Evolutionary conservation across 2,113 vertebrate genomes (phyloP).

Genomic region (Pycnonotus jocosus): DNA sequence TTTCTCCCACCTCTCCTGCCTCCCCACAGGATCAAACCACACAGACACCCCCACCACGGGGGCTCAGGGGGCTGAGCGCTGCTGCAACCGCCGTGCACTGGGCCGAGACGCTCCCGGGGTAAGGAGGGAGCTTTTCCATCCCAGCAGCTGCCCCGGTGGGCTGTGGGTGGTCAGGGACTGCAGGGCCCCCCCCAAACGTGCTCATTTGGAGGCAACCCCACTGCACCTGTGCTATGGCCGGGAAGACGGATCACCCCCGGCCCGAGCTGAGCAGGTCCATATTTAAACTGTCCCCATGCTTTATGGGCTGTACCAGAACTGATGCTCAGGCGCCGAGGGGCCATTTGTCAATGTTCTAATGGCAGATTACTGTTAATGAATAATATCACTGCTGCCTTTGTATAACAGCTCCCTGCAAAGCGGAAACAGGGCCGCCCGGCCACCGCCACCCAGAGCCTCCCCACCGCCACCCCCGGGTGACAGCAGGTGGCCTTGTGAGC

Average conservation of each 20-base stretch:
- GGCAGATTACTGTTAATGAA: slow-evolving; percentile 93
- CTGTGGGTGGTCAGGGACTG: not conserved
- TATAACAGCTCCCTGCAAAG: slow-evolving; percentile 47
- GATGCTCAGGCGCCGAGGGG: slow-evolving; percentile 73
- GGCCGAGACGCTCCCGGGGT: rapidly evolving
- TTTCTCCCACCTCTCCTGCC: too few species aligned
- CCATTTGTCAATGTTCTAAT: slow-evolving; percentile 92
- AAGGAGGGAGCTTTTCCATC: not conserved
- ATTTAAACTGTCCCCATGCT: slow-evolving; percentile 94
- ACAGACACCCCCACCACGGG: rapidly evolving
- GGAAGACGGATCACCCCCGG: slow-evolving; percentile 83
- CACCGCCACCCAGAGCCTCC: not conserved
- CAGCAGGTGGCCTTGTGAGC: not conserved
- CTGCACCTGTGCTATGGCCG: slow-evolving; percentile 59
- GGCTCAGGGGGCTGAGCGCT: rapidly evolving
- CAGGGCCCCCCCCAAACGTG: not conserved
- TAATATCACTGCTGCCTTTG: slow-evolving; percentile 73
- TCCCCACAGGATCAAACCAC: not conserved
- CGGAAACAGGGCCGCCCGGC: not conserved
- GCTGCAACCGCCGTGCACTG: rapidly evolving
- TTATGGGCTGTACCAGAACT: slow-evolving; percentile 85
- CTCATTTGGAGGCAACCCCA: slow-evolving; percentile 68
- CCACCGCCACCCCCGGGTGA: rapidly evolving
- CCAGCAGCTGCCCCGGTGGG: rapidly evolving
- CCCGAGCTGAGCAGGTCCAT: slow-evolving; percentile 86